Evolutionary conservation across 2,797 vertebrate genomes (phyloP).

Genomic region (Semotilus atromaculatus): DNA sequence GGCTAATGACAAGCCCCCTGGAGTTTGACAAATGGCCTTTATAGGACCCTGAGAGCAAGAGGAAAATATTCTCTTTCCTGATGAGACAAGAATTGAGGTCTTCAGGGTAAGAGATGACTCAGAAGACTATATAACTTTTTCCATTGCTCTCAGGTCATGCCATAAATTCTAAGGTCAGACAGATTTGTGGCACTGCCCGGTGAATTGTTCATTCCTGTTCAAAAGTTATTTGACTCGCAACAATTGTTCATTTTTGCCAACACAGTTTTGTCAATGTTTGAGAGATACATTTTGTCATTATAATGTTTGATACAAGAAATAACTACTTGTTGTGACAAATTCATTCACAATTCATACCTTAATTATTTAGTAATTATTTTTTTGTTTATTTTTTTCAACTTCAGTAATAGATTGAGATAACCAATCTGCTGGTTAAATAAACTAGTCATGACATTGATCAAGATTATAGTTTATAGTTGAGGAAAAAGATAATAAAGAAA

Average conservation of each 20-base stretch:
- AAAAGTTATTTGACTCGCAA: neutral
- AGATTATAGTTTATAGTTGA: neutral
- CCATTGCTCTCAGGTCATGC: conserved; percentile 13
- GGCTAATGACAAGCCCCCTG: conserved; percentile 36
- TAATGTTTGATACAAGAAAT: neutral
- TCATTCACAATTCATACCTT: neutral
- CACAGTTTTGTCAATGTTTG: neutral
- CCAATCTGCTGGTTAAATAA: neutral
- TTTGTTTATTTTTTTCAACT: too few species aligned
- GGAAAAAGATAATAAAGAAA: neutral
- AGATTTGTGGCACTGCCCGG: neutral
- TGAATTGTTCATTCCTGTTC: conserved; percentile 1
- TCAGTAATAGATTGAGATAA: neutral
- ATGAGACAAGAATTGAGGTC: conserved; percentile 26
- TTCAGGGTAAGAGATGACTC: conserved; percentile 20
- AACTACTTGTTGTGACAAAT: neutral
- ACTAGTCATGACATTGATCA: neutral
- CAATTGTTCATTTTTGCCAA: neutral
- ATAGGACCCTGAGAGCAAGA: conserved; percentile 17
- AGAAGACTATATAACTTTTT: conserved; percentile 9
- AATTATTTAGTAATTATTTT: neutral
- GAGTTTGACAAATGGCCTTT: conserved; percentile 46
- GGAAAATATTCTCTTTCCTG: conserved; percentile 2
- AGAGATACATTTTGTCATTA: neutral
- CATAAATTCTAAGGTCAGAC: conserved; percentile 37